These are phyloP conservation scores for Pedetes capensis DNA, from an alignment of 2,113 vertebrate species.

Conservation along the genomic window DNA sequence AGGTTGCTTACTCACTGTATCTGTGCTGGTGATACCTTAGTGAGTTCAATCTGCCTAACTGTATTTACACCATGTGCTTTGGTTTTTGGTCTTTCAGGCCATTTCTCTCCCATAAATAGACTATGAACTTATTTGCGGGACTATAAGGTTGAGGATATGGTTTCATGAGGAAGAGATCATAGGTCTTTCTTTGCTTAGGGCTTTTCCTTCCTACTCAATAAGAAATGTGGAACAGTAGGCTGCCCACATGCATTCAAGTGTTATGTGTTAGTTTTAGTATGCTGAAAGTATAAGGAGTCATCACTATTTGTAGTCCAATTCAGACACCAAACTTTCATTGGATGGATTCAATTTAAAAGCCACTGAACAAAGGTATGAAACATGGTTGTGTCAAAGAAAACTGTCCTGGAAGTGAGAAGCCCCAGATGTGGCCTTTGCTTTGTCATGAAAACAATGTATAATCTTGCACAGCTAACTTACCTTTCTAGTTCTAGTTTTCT, in stretches of 20 bases:
- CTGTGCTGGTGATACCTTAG: background rate
- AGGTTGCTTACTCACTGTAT: background rate
- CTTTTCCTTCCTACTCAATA: background rate
- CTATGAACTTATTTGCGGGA: background rate
- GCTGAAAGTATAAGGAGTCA: background rate
- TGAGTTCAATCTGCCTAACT: background rate
- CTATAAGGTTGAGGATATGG: background rate
- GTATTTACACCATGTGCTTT: background rate
- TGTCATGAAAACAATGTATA: background rate
- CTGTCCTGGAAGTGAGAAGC: background rate
- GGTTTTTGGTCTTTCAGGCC: background rate
- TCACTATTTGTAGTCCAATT: slow-evolving; percentile 12
- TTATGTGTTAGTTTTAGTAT: background rate
- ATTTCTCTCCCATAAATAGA: background rate
- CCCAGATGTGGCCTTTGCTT: background rate
- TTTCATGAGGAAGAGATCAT: background rate
- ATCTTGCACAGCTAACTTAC: background rate
- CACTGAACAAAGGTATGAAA: background rate
- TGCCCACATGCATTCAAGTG: background rate
- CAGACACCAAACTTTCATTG: background rate
- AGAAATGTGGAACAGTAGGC: background rate
- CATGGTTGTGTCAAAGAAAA: background rate
- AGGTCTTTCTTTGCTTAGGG: background rate
- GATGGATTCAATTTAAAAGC: background rate
- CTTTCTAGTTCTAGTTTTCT: background rate